Evolutionary conservation across 2,797 vertebrate species (phyloP).

Genomic region (Sitta carolinensis): DNA sequence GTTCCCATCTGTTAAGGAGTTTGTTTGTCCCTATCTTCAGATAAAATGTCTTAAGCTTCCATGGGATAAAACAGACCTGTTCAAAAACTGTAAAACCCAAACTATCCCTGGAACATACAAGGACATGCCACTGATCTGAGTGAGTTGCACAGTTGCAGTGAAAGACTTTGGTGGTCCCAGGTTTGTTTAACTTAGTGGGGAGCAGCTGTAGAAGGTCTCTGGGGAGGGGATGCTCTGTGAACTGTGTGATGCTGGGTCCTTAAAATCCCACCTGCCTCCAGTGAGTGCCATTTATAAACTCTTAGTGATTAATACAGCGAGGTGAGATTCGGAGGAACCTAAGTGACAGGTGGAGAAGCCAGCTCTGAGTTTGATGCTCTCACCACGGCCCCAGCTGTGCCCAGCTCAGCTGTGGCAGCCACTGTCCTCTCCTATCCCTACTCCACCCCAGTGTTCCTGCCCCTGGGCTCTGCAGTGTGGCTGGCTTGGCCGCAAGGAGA

Average conservation of each 20-base stretch:
- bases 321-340: background rate
- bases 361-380: background rate
- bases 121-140: background rate
- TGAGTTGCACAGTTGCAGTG: background rate
- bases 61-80: background rate
- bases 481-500: background rate
- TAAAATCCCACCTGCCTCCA: background rate
- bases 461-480: rapidly evolving
- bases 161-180: background rate
- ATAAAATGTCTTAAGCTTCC: background rate
- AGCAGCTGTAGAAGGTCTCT: background rate
- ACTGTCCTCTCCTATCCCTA: background rate
- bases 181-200: background rate
- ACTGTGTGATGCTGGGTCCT: background rate
- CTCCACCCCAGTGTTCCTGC: rapidly evolving
- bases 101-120: rapidly evolving
- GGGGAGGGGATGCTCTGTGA: background rate
- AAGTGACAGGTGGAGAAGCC: background rate
- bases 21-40: background rate
- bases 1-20: constrained; percentile 8
- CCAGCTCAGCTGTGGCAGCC: background rate
- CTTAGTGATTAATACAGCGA: background rate
- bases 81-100: background rate
- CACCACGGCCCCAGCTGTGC: rapidly evolving
- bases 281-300: background rate